These are phyloP conservation scores for Cheilosia vulpina DNA, from an alignment of 2,888 invertebrate species.

Conservation along the genomic window DNA sequence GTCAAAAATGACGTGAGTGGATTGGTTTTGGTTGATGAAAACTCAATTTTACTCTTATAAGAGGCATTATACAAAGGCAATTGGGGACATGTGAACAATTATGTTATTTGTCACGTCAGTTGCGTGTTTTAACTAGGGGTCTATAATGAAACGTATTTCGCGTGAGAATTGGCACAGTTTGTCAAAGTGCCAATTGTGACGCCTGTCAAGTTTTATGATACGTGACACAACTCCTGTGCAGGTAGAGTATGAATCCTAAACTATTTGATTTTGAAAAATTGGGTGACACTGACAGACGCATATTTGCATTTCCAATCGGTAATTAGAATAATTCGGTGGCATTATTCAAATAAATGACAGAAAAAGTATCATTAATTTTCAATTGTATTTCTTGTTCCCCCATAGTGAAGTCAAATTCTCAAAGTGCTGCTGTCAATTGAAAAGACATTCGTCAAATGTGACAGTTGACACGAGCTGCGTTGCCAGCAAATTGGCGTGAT, in stretches of 20 bases:
- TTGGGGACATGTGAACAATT: not conserved
- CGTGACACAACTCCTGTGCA: too few species aligned
- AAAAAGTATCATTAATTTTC: not conserved
- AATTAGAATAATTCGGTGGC: too few species aligned
- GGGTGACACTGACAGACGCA: too few species aligned
- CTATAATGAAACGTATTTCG: too few species aligned
- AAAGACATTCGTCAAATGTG: not conserved
- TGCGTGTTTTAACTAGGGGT: too few species aligned
- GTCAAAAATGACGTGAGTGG: not conserved
- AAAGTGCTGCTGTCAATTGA: not conserved
- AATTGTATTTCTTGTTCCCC: not conserved
- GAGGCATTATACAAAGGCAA: not conserved
- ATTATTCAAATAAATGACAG: not conserved
- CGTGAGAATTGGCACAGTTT: too few species aligned
- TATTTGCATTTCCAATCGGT: too few species aligned
- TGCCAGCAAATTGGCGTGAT: slow-evolving; percentile 7
- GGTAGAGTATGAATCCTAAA: too few species aligned
- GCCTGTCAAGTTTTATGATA: too few species aligned
- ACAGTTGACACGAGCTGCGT: not conserved
- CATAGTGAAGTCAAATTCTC: not conserved
- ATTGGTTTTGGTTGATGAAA: not conserved
- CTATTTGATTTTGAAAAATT: too few species aligned
- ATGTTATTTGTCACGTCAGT: too few species aligned
- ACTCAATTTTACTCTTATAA: not conserved
- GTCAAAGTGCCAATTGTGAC: too few species aligned